Percentiles rank a stretch among this genome's conserved stretches.
phyloP scores from a whole-genome alignment of 2,797 vertebrate species.

The Calcarius lapponicus region DNA sequence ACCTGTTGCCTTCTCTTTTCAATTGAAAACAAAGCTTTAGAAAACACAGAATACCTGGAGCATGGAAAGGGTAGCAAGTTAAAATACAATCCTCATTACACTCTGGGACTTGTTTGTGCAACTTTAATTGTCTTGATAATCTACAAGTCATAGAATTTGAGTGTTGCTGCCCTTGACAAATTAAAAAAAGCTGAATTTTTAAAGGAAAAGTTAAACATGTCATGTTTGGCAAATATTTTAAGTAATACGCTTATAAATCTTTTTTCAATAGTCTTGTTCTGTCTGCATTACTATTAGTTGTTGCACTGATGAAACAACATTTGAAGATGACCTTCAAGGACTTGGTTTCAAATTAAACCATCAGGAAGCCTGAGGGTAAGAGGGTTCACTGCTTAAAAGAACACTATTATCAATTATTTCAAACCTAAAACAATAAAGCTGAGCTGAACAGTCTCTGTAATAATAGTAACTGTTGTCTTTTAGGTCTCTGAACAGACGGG shows the following conservation, averaged over 20 bases:
- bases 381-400: background rate
- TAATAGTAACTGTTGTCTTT: background rate
- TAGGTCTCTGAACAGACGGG: background rate
- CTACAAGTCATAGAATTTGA: background rate
- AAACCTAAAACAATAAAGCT: background rate
- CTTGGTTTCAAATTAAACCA: background rate
- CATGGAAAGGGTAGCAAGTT: background rate
- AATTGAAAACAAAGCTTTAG: background rate
- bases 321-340: background rate
- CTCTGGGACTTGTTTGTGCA: background rate
- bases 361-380: background rate
- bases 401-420: background rate
- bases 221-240: background rate
- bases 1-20: background rate
- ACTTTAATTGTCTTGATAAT: background rate
- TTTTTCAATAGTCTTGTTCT: background rate
- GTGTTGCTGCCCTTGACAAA: background rate
- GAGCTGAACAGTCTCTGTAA: background rate
- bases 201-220: background rate
- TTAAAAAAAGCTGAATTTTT: background rate
- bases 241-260: background rate
- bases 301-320: background rate
- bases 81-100: background rate
- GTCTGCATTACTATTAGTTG: background rate
- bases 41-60: background rate